phyloP scores from a whole-genome alignment of 1,140 invertebrate species.

The Bombus superbus region DNA sequence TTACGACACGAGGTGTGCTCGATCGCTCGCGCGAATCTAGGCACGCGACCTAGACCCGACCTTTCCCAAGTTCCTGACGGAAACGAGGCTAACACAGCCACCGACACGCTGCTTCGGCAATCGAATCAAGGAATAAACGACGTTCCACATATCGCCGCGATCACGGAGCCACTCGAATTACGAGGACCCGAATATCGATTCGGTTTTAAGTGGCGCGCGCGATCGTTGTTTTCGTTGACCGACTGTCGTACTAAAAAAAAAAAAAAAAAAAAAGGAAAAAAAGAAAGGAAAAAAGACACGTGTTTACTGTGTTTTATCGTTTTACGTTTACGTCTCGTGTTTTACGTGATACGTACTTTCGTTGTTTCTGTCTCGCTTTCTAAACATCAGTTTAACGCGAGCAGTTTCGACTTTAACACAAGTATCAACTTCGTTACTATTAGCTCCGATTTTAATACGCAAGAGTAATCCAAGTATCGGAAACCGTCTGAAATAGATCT shows the following conservation, averaged over 20 bases:
- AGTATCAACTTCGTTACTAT: background rate
- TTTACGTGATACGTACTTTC: too few species aligned
- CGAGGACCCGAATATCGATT: conserved; percentile 10
- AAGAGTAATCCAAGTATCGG: too few species aligned
- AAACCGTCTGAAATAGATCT: background rate
- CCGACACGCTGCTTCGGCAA: conserved; percentile 16
- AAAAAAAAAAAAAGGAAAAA: too few species aligned
- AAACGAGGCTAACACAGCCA: conserved; percentile 29
- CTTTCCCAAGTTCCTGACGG: conserved; percentile 52
- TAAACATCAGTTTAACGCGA: background rate
- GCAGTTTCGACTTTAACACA: background rate
- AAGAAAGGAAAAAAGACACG: too few species aligned
- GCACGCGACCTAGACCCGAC: conserved; percentile 69
- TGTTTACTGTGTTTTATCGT: too few species aligned
- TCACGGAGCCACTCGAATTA: conserved; percentile 1
- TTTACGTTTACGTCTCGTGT: too few species aligned
- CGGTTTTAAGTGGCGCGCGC: background rate
- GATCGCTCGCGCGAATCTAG: conserved; percentile 40
- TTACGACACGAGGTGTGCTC: conserved; percentile 27
- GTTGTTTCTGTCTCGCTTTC: background rate
- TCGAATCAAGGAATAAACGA: conserved; percentile 38
- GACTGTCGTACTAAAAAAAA: background rate
- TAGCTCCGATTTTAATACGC: background rate
- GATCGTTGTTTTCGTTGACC: background rate
- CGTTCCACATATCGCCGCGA: background rate